These are phyloP conservation scores for Caenorhabditis latens DNA, from an alignment of 1,140 invertebrate genomes.

Conservation along the genomic window DNA sequence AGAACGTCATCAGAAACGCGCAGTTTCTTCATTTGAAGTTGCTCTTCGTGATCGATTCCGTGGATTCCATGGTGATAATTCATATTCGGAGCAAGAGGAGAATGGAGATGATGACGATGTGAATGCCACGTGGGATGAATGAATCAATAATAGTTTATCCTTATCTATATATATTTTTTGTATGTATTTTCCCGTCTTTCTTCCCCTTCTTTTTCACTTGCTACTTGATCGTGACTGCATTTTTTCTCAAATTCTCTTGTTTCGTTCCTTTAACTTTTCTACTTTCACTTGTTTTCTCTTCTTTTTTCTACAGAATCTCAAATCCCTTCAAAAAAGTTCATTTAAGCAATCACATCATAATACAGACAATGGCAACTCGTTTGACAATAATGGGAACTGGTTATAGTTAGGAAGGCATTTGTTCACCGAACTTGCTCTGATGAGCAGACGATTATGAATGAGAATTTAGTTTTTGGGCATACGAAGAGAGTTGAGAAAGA, in stretches of 20 bases:
- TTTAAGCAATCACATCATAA: neutral
- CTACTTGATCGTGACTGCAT: slow-evolving; percentile 43
- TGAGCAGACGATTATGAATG: slow-evolving; percentile 84
- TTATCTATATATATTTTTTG: neutral
- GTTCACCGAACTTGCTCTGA: slow-evolving; percentile 82
- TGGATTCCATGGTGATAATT: slow-evolving; percentile 35
- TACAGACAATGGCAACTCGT: neutral
- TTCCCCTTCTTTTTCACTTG: neutral
- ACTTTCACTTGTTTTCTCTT: too few relatives aligned
- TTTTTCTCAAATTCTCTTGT: neutral
- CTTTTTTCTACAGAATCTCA: slow-evolving; percentile 9
- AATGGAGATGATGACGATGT: slow-evolving; percentile 42
- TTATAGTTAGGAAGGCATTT: slow-evolving; percentile 9
- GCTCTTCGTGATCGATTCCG: slow-evolving; percentile 41
- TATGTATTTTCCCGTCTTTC: slow-evolving; percentile 1
- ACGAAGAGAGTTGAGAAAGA: slow-evolving; percentile 88
- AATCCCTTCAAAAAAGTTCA: neutral
- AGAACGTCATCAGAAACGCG: slow-evolving; percentile 1
- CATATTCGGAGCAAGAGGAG: slow-evolving; percentile 45
- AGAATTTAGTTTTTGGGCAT: slow-evolving; percentile 85
- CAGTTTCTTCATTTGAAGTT: slow-evolving; percentile 30
- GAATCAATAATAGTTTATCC: neutral
- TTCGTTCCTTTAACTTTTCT: neutral
- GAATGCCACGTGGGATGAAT: slow-evolving; percentile 48
- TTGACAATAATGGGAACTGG: neutral